Conservation (phyloP, 2,113 vertebrate species). For the Tauraco erythrolophus region DNA sequence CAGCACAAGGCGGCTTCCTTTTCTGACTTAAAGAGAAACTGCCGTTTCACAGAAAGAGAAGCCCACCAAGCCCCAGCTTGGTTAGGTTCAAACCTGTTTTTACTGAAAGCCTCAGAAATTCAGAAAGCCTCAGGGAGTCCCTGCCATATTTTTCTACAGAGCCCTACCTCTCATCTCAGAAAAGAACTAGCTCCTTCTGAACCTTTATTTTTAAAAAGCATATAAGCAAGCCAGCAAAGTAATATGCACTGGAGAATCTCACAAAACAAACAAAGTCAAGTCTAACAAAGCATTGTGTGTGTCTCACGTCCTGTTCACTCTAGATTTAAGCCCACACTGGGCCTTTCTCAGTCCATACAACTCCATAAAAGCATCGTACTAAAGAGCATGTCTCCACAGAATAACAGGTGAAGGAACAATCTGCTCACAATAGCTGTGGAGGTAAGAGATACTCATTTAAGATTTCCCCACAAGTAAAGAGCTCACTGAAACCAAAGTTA, state of each 20-base stretch:
- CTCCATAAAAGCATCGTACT: accelerated
- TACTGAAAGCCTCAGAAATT: not conserved
- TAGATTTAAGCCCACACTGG: not conserved
- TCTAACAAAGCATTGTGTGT: not conserved
- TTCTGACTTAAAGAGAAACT: not conserved
- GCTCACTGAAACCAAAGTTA: not conserved
- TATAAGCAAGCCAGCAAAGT: not conserved
- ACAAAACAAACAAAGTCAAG: not conserved
- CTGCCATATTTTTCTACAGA: not conserved
- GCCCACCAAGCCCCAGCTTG: not conserved
- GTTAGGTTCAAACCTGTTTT: not conserved
- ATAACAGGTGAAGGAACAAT: accelerated
- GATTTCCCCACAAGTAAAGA: not conserved
- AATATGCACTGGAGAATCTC: not conserved
- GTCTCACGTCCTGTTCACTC: not conserved
- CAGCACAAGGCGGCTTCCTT: not conserved
- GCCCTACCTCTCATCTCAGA: not conserved
- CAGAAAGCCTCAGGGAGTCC: not conserved
- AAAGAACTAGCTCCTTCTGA: not conserved
- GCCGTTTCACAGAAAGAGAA: not conserved
- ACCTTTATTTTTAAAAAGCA: not conserved
- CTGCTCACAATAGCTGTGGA: not conserved
- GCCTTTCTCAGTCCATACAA: not conserved
- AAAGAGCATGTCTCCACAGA: not conserved
- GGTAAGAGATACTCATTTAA: accelerated